A percentile compares a stretch with the other conserved stretches of the same genome.
These are phyloP conservation scores for Penaeus vannamei DNA, from an alignment of 1,140 invertebrate species.

Conservation along the genomic window DNA sequence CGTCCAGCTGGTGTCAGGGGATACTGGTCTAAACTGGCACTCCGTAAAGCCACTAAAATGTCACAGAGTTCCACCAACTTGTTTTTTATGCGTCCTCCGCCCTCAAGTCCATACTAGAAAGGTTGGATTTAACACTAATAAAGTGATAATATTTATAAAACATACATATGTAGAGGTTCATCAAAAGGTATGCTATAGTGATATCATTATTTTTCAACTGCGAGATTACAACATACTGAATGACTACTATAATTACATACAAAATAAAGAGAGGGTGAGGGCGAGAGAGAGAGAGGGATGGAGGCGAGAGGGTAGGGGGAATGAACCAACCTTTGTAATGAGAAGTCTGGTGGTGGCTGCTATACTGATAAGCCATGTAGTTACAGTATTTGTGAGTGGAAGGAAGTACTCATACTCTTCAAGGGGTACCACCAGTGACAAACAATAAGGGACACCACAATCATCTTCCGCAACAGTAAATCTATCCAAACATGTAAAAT, in stretches of 20 bases:
- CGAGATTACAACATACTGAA: no score
- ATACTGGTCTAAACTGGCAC: constrained; percentile 59
- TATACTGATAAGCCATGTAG: constrained; percentile 48
- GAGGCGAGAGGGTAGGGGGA: background rate
- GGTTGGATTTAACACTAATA: no score
- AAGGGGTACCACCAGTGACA: constrained; percentile 56
- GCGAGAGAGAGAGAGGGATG: no score
- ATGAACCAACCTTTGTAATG: constrained; percentile 48
- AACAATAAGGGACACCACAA: constrained; percentile 57
- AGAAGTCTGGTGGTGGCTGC: constrained; percentile 55
- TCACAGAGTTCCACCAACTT: constrained; percentile 58
- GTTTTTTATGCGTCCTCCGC: constrained; percentile 46
- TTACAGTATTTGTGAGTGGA: constrained; percentile 47
- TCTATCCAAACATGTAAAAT: constrained; percentile 31
- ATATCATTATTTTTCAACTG: no score
- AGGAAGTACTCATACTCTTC: constrained; percentile 57
- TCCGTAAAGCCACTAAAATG: constrained; percentile 50
- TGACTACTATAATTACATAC: no score
- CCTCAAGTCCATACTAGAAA: constrained; percentile 54
- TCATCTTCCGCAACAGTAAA: constrained; percentile 57
- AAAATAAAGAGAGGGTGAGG: no score
- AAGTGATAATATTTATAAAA: background rate
- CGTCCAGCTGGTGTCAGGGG: constrained; percentile 51
- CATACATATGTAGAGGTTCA: no score
- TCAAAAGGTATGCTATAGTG: no score